Evolutionary conservation across 1,140 invertebrate genomes (phyloP), one percentile per base, ranked within the genome.

Genomic region (Lerema accius): DNA sequence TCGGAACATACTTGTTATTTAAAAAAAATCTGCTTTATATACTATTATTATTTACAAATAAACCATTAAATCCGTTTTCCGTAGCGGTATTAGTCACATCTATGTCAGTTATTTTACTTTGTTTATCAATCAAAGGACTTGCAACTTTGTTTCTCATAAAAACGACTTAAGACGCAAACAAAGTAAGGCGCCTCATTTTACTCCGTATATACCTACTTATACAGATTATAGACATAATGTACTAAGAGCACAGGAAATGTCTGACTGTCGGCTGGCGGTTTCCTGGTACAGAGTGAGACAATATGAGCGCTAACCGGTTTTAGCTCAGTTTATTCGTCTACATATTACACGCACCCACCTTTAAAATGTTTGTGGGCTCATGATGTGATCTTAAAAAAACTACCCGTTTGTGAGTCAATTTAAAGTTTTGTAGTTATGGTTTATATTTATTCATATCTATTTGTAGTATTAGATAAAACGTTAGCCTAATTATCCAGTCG

Each of bases 271-370:
- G 72, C 63, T 69, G 78, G 58, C 80, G 76, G 73, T 84, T 86
- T 84, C 84, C 81, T 86, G 83, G 78, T 84, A 69, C 71, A 71
- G 73, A 80, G 72, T 78, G 76, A 82, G 82, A 85, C 84, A 86
- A 86, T 86, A 86, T 82, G 78, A 83, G 70, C 64, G 73, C 60
- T 67, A 84, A 86, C 83, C 83, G 81, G 83, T 86, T 86, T 81
- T 68, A 77, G 70, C 71, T 75, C 75, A 79, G 78, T 74, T 77
- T 73, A 78, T 78, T 80, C 70, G 76, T 75, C 67, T 66, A 62
- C 58, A 35, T 56, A 58, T 49, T 46, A 32, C 23, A 53, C 19
- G 15, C 48, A 61, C 46, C 35, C 37, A 42, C 10, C 16, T 49
- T 40, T 14, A 35, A 46, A 23, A 48, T 55, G 28, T 56, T 15